Conservation (phyloP, 2,797 vertebrate genomes). For the Eurystomus glaucurus region DNA sequence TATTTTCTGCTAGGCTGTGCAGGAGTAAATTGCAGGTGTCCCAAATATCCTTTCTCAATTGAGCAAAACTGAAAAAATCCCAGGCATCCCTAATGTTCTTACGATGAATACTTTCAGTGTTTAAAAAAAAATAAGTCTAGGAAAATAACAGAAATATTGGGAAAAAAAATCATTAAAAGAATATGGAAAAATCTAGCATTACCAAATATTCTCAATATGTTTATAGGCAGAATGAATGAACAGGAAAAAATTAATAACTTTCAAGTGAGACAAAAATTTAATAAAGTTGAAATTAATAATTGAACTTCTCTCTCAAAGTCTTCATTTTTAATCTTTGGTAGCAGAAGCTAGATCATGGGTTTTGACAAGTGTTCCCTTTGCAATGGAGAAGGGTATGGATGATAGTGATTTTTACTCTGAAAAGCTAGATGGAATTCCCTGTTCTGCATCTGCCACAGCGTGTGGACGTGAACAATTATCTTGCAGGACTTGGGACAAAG, state of each 20-base stretch:
- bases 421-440: not conserved
- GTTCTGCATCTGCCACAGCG: not conserved
- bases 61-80: not conserved
- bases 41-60: not conserved
- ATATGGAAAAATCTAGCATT: not conserved
- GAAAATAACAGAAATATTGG: not conserved
- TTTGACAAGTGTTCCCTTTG: slow-evolving; percentile 27
- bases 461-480: not conserved
- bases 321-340: slow-evolving; percentile 36
- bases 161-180: not conserved
- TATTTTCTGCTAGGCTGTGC: not conserved
- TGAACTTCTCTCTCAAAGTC: not conserved
- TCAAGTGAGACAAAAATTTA: slow-evolving; percentile 15
- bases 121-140: not conserved
- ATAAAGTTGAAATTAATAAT: slow-evolving; percentile 25
- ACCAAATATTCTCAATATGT: not conserved
- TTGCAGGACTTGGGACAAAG: slow-evolving; percentile 48
- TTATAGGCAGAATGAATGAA: not conserved
- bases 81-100: not conserved
- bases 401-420: not conserved
- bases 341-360: not conserved
- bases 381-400: not conserved
- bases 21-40: not conserved
- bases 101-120: not conserved
- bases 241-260: not conserved